Percentiles rank a stretch among this genome's conserved stretches.
Evolutionary conservation across 2,888 invertebrate genomes (phyloP).

Genomic region (Lepidochitona cinerea): DNA sequence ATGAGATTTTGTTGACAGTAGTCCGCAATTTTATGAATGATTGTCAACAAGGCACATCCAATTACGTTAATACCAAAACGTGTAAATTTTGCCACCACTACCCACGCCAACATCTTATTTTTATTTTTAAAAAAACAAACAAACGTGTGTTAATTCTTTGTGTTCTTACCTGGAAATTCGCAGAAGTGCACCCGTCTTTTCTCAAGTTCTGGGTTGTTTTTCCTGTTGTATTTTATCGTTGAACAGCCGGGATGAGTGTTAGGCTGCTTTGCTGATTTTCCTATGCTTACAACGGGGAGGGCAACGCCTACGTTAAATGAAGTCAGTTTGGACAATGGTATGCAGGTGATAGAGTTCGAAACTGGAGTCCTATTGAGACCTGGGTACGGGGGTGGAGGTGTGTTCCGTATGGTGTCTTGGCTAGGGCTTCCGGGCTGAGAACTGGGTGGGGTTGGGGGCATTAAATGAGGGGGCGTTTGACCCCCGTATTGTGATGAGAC

Average conservation of each 20-base stretch:
- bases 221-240: slow-evolving; percentile 85
- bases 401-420: slow-evolving; percentile 43
- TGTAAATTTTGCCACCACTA: too few relatives aligned
- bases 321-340: slow-evolving; percentile 23
- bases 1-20: too few relatives aligned
- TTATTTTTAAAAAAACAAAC: too few relatives aligned
- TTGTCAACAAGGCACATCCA: too few relatives aligned
- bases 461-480: slow-evolving; percentile 18
- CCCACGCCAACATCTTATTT: too few relatives aligned
- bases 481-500: neutral
- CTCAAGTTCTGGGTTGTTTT: slow-evolving; percentile 97
- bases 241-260: slow-evolving; percentile 69
- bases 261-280: slow-evolving; percentile 36
- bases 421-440: slow-evolving; percentile 62
- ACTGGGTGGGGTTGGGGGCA: slow-evolving; percentile 60
- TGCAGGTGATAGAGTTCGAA: slow-evolving; percentile 9
- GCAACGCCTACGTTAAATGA: slow-evolving; percentile 24
- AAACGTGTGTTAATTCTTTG: too few relatives aligned
- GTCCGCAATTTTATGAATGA: too few relatives aligned
- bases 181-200: slow-evolving; percentile 96
- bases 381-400: slow-evolving; percentile 63
- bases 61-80: too few relatives aligned
- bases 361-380: slow-evolving; percentile 32
- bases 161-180: slow-evolving; percentile 81
- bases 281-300: slow-evolving; percentile 4